phyloP scores from a whole-genome alignment of 2,888 invertebrate genomes.

The Papilio elwesi region DNA sequence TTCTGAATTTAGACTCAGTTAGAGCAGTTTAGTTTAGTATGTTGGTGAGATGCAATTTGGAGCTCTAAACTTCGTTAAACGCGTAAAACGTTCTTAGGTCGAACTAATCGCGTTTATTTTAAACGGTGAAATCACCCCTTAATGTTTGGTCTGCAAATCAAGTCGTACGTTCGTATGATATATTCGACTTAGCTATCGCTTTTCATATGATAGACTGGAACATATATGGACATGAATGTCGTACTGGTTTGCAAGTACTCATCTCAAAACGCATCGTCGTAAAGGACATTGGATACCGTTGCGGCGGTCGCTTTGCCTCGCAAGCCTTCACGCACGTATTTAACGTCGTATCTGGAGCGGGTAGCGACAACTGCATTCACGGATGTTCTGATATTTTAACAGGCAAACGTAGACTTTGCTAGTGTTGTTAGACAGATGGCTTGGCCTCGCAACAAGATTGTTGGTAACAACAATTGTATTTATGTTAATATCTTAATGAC shows the following conservation, averaged over 20 bases:
- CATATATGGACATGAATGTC: slow-evolving; percentile 38
- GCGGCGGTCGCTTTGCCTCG: slow-evolving; percentile 43
- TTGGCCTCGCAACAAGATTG: background rate
- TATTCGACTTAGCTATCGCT: too few species aligned
- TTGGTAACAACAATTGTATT: too few species aligned
- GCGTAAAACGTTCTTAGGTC: too few species aligned
- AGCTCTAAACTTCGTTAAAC: too few species aligned
- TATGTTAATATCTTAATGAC: too few species aligned
- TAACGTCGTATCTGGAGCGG: slow-evolving; percentile 50
- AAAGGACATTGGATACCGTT: slow-evolving; percentile 56
- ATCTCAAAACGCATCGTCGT: slow-evolving; percentile 45
- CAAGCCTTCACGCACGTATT: slow-evolving; percentile 44
- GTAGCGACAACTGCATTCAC: slow-evolving; percentile 41
- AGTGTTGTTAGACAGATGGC: background rate
- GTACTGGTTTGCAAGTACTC: slow-evolving; percentile 47
- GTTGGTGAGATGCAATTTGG: too few species aligned
- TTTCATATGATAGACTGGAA: background rate
- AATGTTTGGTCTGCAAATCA: too few species aligned
- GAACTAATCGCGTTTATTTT: too few species aligned
- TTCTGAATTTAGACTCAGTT: too few species aligned
- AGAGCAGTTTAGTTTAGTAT: too few species aligned
- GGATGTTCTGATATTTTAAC: slow-evolving; percentile 2
- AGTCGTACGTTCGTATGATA: too few species aligned
- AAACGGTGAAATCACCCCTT: too few species aligned
- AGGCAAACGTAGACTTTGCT: background rate